phyloP scores from a whole-genome alignment of 1,140 invertebrate genomes.

The Drosophila insularis region DNA sequence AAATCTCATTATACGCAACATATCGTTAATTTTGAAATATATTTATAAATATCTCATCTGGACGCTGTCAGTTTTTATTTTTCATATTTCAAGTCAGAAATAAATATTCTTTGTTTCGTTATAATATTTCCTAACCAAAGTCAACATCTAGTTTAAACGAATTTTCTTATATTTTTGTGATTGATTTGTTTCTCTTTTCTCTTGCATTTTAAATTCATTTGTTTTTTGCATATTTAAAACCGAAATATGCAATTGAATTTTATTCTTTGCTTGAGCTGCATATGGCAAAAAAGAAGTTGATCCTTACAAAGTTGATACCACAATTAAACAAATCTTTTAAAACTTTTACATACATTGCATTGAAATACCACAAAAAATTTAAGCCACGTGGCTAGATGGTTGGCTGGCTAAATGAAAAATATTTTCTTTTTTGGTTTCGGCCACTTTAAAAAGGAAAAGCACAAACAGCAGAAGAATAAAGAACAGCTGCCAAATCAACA shows the following conservation, averaged over 20 bases:
- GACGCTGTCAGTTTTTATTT: no score
- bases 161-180: not conserved
- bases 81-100: no score
- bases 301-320: not conserved
- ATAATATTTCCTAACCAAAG: no score
- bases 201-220: not conserved
- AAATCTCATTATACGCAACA: no score
- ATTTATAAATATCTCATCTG: no score
- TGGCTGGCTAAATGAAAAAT: not conserved
- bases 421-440: not conserved
- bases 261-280: not conserved
- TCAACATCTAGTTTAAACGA: no score
- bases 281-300: not conserved
- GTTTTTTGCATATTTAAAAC: not conserved
- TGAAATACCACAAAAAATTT: not conserved
- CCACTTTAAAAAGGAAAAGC: conserved; percentile 14
- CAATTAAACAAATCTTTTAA: conserved; percentile 10
- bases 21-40: no score
- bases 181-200: not conserved
- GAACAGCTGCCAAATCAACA: conserved; percentile 41
- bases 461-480: conserved; percentile 9
- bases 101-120: no score
- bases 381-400: not conserved
- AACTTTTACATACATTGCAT: not conserved
- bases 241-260: not conserved